Evolutionary conservation across 35 echinoderm and acorn worm genomes (phyloP).

Genomic region (Anneissia japonica): DNA sequence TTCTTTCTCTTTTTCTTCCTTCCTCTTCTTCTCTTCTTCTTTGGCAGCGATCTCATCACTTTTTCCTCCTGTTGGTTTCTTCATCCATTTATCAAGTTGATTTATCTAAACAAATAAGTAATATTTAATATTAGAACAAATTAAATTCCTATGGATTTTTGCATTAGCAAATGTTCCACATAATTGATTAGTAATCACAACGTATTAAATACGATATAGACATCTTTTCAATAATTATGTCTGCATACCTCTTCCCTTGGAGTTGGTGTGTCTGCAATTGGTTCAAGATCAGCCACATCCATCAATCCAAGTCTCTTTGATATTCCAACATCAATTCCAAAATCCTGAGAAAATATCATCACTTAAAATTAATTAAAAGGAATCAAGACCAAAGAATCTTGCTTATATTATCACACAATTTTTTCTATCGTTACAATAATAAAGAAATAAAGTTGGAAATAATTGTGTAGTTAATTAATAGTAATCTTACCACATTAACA

Average conservation of each 20-base stretch:
- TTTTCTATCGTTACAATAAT: no score
- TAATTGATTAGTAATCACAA: no score
- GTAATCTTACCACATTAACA: constrained; percentile 64
- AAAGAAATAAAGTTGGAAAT: no score
- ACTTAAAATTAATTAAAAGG: background rate
- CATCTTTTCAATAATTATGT: no score
- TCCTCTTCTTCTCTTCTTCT: constrained; percentile 9
- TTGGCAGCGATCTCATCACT: constrained; percentile 6
- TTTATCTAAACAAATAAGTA: background rate
- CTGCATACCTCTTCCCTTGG: background rate
- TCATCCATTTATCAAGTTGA: background rate
- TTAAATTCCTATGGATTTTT: no score
- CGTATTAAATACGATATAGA: no score
- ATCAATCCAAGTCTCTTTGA: constrained; percentile 76
- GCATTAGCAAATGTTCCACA: background rate
- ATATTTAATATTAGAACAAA: no score
- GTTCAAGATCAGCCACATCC: constrained; percentile 68
- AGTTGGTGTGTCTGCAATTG: constrained; percentile 29
- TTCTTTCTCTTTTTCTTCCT: constrained; percentile 12
- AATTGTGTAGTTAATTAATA: no score
- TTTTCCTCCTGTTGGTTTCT: background rate
- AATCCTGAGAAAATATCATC: constrained; percentile 72
- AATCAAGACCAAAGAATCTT: no score
- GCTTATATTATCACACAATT: no score
- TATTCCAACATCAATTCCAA: constrained; percentile 76